These are phyloP conservation scores for Saccostrea cuccullata DNA, from an alignment of 1,140 invertebrate species.

Conservation along the genomic window DNA sequence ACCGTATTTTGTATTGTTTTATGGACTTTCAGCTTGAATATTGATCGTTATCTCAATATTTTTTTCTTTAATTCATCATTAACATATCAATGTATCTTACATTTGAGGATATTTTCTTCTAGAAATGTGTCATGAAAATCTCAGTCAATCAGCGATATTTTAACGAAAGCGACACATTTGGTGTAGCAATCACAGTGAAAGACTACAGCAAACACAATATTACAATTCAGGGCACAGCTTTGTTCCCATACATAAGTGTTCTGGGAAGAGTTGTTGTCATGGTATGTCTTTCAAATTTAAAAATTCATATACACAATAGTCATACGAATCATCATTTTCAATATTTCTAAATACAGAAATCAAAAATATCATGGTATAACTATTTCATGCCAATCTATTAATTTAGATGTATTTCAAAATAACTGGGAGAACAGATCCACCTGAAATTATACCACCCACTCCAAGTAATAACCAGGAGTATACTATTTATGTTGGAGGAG, in stretches of 20 bases:
- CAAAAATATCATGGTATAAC: too few species aligned
- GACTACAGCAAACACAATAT: background rate
- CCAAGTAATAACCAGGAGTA: background rate
- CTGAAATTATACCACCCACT: background rate
- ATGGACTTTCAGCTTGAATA: too few species aligned
- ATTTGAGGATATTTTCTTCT: background rate
- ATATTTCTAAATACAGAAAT: background rate
- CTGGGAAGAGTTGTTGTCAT: background rate
- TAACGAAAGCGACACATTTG: background rate
- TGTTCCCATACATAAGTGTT: background rate
- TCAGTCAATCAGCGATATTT: background rate
- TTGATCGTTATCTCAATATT: too few species aligned
- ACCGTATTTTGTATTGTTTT: too few species aligned
- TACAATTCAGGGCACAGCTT: background rate
- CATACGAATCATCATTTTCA: background rate
- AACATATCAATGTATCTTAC: background rate
- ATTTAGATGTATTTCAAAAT: conserved; percentile 5
- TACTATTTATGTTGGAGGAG: background rate
- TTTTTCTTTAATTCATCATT: too few species aligned
- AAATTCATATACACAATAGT: background rate
- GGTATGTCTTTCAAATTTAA: background rate
- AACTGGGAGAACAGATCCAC: background rate
- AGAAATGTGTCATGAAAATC: background rate
- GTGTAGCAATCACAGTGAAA: background rate
- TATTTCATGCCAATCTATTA: background rate